Base-by-base conservation (phyloP, 1,140 invertebrate genomes). In the Uloborus diversus region DNA sequence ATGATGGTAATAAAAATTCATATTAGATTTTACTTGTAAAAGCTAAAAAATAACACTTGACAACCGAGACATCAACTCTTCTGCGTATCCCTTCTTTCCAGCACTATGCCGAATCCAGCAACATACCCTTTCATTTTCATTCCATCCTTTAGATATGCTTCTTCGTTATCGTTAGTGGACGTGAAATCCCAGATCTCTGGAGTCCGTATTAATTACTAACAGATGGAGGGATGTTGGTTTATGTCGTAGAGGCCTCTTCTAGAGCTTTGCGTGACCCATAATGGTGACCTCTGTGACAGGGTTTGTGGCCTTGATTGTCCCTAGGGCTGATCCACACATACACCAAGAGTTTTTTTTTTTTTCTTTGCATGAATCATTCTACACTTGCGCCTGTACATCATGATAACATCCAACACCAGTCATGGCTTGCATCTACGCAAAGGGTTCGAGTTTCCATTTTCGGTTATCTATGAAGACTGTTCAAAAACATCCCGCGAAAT, bases 141-240 rank as follows among this genome's bases (percentile, higher is more conserved):
- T n/a, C n/a, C n/a, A n/a, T n/a, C n/a, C n/a, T n/a, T n/a, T n/a
- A n/a, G n/a, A n/a, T n/a, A n/a, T n/a, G n/a, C n/a, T n/a, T n/a
- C n/a, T n/a, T n/a, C n/a, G n/a, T n/a, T n/a, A 20, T 28, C 35
- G 33, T 65, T 20, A 27, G 27, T 3, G 49, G 30, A 62, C 76
- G 62, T 69, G 56, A 79, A 79, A 79, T 62, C 65, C 76, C 64
- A 79, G 53, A 30, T 53, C 33, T 30, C 13, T 27, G 23, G 9
- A 66, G 76, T 69, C 28, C 33, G 62, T 69, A 69, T 79, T 79
- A 79, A 79, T 79, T 68, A 79, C 76, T 32, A 49, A 56, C 76
- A 79, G 64, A 79, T 79, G 76, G 33, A 37, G n/a, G 35, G 11
- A 20, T 42, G 69, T 5, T 20, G 20, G 49, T 9, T 14, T 53